Percentiles rank a stretch among this genome's conserved stretches.
Evolutionary conservation across 2,888 invertebrate species (phyloP).

Genomic region (Plebejus argus): DNA sequence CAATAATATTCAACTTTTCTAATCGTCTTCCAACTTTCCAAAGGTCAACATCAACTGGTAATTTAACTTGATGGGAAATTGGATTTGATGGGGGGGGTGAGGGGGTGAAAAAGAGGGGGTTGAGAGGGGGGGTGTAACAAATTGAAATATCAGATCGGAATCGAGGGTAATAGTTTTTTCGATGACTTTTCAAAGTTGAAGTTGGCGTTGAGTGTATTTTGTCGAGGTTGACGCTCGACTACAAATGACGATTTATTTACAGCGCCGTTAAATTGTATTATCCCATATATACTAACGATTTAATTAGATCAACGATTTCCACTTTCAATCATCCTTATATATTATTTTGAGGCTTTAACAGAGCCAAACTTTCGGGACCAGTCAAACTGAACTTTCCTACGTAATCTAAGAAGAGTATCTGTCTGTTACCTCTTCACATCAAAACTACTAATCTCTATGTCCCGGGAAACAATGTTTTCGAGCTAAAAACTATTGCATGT

Average conservation of each 20-base stretch:
- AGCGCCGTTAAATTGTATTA: background rate
- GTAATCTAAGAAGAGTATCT: too few relatives aligned
- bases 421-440: too few relatives aligned
- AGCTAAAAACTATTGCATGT: too few relatives aligned
- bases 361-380: too few relatives aligned
- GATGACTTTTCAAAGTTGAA: background rate
- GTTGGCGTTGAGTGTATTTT: background rate
- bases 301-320: too few relatives aligned
- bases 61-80: conserved; percentile 45
- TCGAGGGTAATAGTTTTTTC: background rate
- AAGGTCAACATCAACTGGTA: conserved; percentile 42
- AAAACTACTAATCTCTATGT: too few relatives aligned
- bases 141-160: conserved; percentile 40
- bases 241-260: too few relatives aligned
- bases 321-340: too few relatives aligned
- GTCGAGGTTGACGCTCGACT: background rate
- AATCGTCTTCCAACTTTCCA: conserved; percentile 34
- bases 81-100: conserved; percentile 40
- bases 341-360: too few relatives aligned
- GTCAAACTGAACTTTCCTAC: too few relatives aligned
- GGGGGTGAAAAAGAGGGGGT: conserved; percentile 31
- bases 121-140: conserved; percentile 40
- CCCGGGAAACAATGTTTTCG: too few relatives aligned
- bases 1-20: conserved; percentile 33
- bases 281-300: too few relatives aligned